Evolutionary conservation across 2,888 invertebrate species (phyloP).

Genomic region (Lepeophtheirus nordmannii): DNA sequence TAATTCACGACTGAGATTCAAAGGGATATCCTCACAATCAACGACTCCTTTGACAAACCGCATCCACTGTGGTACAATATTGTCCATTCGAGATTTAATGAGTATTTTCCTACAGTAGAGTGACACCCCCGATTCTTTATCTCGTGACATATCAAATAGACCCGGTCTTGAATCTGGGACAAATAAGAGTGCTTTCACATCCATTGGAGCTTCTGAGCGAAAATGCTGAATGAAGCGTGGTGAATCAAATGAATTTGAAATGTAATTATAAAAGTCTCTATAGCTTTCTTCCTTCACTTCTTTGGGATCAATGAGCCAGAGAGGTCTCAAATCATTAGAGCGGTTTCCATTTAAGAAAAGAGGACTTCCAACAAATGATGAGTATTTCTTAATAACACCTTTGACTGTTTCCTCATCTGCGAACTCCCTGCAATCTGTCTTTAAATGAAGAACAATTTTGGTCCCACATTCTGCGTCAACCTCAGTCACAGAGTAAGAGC

Average conservation of each 20-base stretch:
- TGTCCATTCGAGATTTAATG: slow-evolving; percentile 76
- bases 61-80: slow-evolving; percentile 83
- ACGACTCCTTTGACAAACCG: slow-evolving; percentile 86
- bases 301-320: slow-evolving; percentile 86
- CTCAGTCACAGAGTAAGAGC: slow-evolving; percentile 34
- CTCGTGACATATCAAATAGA: slow-evolving; percentile 73
- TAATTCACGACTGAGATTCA: slow-evolving; percentile 87
- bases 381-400: slow-evolving; percentile 84
- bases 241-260: slow-evolving; percentile 64
- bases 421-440: slow-evolving; percentile 72
- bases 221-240: slow-evolving; percentile 83
- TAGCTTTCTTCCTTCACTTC: slow-evolving; percentile 67
- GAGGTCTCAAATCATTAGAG: slow-evolving; percentile 71
- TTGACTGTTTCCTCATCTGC: slow-evolving; percentile 38
- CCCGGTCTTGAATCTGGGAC: slow-evolving; percentile 79
- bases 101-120: slow-evolving; percentile 81
- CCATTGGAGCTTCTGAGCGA: slow-evolving; percentile 77
- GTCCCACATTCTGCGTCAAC: slow-evolving; percentile 74
- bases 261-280: slow-evolving; percentile 77
- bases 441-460: slow-evolving; percentile 77
- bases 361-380: slow-evolving; percentile 88
- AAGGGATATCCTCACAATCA: slow-evolving; percentile 94
- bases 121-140: slow-evolving; percentile 61
- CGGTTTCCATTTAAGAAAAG: slow-evolving; percentile 76
- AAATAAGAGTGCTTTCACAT: slow-evolving; percentile 75